Conservation (phyloP, 2,888 invertebrate genomes). For the Cerceris rybyensis region DNA sequence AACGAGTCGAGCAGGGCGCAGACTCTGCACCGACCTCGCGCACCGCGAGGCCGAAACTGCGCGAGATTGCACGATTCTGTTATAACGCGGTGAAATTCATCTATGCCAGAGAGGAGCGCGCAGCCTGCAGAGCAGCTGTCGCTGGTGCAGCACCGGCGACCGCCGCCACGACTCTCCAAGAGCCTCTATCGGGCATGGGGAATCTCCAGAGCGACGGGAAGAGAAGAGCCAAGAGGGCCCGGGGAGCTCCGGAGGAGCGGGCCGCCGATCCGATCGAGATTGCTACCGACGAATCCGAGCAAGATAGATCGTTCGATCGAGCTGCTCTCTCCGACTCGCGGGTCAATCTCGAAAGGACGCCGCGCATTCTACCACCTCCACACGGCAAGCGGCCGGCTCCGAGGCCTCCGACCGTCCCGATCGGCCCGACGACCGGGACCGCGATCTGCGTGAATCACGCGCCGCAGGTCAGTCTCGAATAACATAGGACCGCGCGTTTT, state of each 20-base stretch:
- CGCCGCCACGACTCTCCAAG: conserved; percentile 1
- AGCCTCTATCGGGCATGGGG: conserved; percentile 71
- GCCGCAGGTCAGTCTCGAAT: too few relatives aligned
- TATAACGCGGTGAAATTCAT: neutral
- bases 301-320: neutral
- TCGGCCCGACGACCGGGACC: neutral
- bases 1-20: neutral
- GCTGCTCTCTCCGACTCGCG: too few relatives aligned
- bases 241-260: conserved; percentile 7
- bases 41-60: neutral
- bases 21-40: neutral
- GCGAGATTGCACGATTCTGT: neutral
- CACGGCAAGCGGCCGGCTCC: conserved; percentile 75
- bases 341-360: too few relatives aligned
- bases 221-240: conserved; percentile 65
- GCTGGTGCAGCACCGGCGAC: conserved; percentile 2
- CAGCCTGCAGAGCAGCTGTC: neutral
- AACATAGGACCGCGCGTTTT: neutral
- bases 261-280: neutral
- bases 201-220: conserved; percentile 79
- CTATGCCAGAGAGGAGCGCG: neutral
- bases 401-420: conserved; percentile 61
- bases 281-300: neutral
- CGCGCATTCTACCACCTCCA: conserved; percentile 18
- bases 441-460: too few relatives aligned